These are phyloP conservation scores for Zenarchopterus dispar DNA, from an alignment of 2,797 vertebrate genomes.

Conservation along the genomic window DNA sequence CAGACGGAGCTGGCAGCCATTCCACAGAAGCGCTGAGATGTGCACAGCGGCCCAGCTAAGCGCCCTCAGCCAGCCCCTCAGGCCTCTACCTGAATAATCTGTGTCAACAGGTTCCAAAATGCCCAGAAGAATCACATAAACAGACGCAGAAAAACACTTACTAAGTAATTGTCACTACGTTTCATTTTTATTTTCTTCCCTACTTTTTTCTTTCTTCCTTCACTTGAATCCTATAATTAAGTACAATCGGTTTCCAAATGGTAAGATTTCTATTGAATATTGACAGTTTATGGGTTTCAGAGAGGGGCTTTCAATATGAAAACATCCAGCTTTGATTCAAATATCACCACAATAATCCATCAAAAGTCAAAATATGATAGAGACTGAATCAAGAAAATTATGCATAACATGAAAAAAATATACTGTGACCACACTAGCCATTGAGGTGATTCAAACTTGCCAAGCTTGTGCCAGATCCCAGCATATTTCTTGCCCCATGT, in stretches of 20 bases:
- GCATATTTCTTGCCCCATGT: constrained; percentile 32
- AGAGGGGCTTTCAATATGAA: constrained; percentile 11
- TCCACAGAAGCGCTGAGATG: constrained; percentile 79
- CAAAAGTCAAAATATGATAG: constrained; percentile 16
- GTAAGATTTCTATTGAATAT: constrained; percentile 36
- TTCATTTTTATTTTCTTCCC: constrained; percentile 48
- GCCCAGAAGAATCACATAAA: constrained; percentile 77
- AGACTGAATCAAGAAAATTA: not conserved
- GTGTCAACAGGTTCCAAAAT: constrained; percentile 87
- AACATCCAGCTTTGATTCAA: constrained; percentile 17
- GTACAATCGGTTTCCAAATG: constrained; percentile 36
- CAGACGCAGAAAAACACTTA: constrained; percentile 75
- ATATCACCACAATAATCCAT: not conserved
- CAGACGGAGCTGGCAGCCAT: constrained; percentile 86
- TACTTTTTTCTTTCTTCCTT: constrained; percentile 53
- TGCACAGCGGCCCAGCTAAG: constrained; percentile 77
- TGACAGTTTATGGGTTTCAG: constrained; percentile 32
- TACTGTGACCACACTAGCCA: not conserved
- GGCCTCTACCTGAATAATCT: constrained; percentile 86
- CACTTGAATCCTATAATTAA: constrained; percentile 78
- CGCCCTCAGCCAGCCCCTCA: constrained; percentile 79
- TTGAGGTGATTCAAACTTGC: constrained; percentile 17
- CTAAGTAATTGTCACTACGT: constrained; percentile 76
- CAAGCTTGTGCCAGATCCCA: constrained; percentile 19
- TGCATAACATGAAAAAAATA: not conserved